Percentiles rank a stretch among this genome's conserved stretches.
These are phyloP conservation scores for Choristoneura rosaceana DNA, from an alignment of 2,888 invertebrate genomes.

Conservation along the genomic window DNA sequence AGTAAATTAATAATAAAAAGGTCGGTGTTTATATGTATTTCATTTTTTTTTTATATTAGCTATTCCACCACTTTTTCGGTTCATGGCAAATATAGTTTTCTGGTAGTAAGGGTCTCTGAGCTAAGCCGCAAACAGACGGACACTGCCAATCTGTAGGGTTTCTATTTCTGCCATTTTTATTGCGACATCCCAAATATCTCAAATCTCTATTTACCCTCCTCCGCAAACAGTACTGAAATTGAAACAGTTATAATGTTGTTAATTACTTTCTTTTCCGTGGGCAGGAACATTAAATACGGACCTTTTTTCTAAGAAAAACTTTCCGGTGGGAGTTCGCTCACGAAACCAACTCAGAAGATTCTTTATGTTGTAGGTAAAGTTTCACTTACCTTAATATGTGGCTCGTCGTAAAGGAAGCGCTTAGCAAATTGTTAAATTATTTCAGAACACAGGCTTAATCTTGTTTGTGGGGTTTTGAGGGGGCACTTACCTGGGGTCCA, in stretches of 20 bases:
- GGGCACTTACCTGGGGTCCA: slow-evolving; percentile 3
- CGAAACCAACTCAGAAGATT: neutral
- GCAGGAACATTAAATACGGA: slow-evolving; percentile 25
- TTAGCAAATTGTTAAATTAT: slow-evolving; percentile 21
- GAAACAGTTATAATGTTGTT: slow-evolving; percentile 35
- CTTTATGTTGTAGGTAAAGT: slow-evolving; percentile 11
- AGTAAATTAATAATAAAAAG: no score
- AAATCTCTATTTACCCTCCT: slow-evolving; percentile 17
- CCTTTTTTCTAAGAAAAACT: slow-evolving; percentile 21
- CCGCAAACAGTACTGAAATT: slow-evolving; percentile 25
- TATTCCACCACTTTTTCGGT: no score
- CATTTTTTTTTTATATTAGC: no score
- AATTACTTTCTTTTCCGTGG: slow-evolving; percentile 36
- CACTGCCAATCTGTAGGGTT: no score
- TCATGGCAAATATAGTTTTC: no score
- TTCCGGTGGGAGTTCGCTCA: slow-evolving; percentile 19
- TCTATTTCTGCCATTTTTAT: no score
- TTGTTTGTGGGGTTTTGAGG: slow-evolving; percentile 14
- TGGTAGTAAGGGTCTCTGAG: no score
- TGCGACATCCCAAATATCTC: neutral
- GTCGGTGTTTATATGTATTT: no score
- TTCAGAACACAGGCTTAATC: slow-evolving; percentile 14
- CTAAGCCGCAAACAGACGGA: no score
- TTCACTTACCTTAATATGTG: slow-evolving; percentile 14
- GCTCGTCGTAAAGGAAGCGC: slow-evolving; percentile 14